Evolutionary conservation across 2,113 vertebrate species (phyloP).

Genomic region (Marmota flaviventris): DNA sequence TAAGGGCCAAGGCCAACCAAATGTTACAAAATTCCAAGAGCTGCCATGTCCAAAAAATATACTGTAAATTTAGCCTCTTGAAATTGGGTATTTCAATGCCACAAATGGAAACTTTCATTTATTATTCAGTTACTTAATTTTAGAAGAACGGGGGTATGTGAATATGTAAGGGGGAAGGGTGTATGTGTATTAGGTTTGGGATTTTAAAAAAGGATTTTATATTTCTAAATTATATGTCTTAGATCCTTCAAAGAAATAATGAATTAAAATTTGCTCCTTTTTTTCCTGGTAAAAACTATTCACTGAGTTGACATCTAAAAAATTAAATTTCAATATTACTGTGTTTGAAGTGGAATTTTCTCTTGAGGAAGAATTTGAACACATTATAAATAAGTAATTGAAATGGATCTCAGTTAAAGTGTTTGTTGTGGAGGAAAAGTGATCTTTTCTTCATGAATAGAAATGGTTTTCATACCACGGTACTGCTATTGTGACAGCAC

Average conservation of each 20-base stretch:
- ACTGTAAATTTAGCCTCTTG: constrained; percentile 18
- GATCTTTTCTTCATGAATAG: constrained; percentile 52
- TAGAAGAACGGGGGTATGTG: constrained; percentile 4
- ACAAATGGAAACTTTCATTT: neutral
- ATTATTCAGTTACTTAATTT: constrained; percentile 59
- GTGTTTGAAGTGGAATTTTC: constrained; percentile 60
- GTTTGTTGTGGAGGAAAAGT: constrained; percentile 50
- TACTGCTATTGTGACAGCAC: constrained; percentile 41
- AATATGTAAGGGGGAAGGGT: neutral
- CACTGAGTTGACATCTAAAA: constrained; percentile 49
- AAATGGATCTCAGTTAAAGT: constrained; percentile 58
- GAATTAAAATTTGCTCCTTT: constrained; percentile 37
- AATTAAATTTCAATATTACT: constrained; percentile 56
- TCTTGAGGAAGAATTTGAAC: constrained; percentile 38
- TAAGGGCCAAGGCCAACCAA: neutral
- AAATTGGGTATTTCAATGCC: neutral
- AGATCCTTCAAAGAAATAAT: constrained; percentile 64
- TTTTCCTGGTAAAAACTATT: constrained; percentile 36
- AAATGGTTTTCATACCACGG: constrained; percentile 49
- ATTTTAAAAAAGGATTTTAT: neutral
- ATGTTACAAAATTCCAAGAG: constrained; percentile 58
- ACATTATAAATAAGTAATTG: constrained; percentile 64
- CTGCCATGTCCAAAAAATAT: constrained; percentile 11
- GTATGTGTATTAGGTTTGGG: neutral
- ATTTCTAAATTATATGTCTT: constrained; percentile 33